Evolutionary conservation across 2,113 vertebrate genomes (phyloP).

Genomic region (Speoplatyrhinus poulsoni): DNA sequence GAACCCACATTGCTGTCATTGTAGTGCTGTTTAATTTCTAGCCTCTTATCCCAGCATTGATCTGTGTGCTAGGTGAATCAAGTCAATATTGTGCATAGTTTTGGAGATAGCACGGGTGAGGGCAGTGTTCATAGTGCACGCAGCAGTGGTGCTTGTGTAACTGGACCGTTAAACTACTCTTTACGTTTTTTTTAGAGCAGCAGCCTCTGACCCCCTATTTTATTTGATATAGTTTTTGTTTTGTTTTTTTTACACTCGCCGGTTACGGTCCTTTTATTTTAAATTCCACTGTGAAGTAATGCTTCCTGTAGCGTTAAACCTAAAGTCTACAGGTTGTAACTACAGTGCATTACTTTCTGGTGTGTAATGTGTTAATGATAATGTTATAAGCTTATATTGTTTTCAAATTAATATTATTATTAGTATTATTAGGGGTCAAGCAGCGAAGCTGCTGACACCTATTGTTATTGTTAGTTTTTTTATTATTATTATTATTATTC

Average conservation of each 20-base stretch:
- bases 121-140: constrained; percentile 15
- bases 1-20: constrained; percentile 1
- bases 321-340: background rate
- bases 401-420: constrained; percentile 1
- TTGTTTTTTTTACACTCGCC: constrained; percentile 1
- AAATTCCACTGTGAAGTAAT: background rate
- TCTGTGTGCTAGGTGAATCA: constrained; percentile 54
- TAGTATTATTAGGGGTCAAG: background rate
- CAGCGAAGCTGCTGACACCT: no score
- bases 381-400: background rate
- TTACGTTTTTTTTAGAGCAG: constrained; percentile 42
- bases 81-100: constrained; percentile 48
- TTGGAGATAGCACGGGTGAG: constrained; percentile 16
- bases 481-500: no score
- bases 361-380: no score
- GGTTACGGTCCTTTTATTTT: background rate
- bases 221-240: constrained; percentile 32
- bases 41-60: constrained; percentile 56
- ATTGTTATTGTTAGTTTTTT: constrained; percentile 5
- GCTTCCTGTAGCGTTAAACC: background rate
- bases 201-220: constrained; percentile 28
- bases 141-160: constrained; percentile 32
- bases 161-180: constrained; percentile 35
- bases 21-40: constrained; percentile 54
- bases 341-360: no score